Conservation (phyloP, 64 coral and sea anemone genomes). For the Stichodactyla mertensii region DNA sequence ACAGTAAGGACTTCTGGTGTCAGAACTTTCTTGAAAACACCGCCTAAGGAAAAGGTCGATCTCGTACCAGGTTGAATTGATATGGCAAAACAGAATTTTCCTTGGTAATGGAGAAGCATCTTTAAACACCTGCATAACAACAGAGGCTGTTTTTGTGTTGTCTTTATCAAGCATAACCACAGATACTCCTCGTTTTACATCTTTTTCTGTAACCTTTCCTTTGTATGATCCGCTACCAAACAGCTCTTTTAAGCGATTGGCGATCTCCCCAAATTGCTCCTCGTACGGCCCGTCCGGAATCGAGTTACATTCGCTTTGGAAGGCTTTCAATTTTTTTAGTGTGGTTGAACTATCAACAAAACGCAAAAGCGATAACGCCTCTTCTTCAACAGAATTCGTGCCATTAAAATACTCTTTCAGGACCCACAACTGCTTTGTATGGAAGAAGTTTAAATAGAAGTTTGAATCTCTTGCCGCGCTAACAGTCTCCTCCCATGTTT, state of each 20-base stretch:
- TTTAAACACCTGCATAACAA: slow-evolving; percentile 74
- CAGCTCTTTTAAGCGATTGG: slow-evolving; percentile 35
- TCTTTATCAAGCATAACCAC: slow-evolving; percentile 67
- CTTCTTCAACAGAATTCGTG: not conserved
- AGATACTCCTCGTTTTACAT: slow-evolving; percentile 60
- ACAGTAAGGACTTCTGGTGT: slow-evolving; percentile 49
- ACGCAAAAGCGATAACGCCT: not conserved
- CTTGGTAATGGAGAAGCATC: slow-evolving; percentile 59
- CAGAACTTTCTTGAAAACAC: slow-evolving; percentile 41
- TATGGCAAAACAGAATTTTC: slow-evolving; percentile 72
- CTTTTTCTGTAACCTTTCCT: not conserved
- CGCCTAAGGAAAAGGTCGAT: slow-evolving; percentile 61
- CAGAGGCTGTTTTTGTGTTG: slow-evolving; percentile 62
- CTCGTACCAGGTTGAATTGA: slow-evolving; percentile 74
- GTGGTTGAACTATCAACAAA: not conserved
- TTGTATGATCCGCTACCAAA: not conserved
- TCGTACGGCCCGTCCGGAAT: slow-evolving; percentile 8
- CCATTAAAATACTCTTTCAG: not conserved
- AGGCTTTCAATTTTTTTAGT: not conserved
- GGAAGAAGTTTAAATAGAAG: slow-evolving; percentile 78
- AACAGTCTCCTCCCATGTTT: slow-evolving; percentile 52
- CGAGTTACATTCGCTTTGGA: slow-evolving; percentile 17
- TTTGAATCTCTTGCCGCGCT: slow-evolving; percentile 17
- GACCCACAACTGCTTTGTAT: slow-evolving; percentile 70
- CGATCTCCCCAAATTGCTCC: slow-evolving; percentile 31